phyloP scores from a whole-genome alignment of 2,113 vertebrate species.

The Campylorhamphus procurvoides region DNA sequence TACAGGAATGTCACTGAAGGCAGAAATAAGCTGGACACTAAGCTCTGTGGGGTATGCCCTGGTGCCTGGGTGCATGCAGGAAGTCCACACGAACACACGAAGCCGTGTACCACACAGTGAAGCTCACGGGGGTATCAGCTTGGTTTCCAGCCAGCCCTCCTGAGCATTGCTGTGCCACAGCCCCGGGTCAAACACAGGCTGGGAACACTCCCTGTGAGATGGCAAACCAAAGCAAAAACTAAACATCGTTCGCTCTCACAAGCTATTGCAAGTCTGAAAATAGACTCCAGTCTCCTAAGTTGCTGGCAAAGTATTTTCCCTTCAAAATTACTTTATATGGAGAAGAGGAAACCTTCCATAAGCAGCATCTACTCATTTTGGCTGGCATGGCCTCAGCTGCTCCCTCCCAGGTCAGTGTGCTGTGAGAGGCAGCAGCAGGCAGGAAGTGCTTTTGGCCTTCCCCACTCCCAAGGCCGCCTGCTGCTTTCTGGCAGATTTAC shows the following conservation, averaged over 20 bases:
- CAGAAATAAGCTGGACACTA: neutral
- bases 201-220: neutral
- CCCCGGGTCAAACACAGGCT: neutral
- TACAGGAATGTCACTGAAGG: neutral
- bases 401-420: neutral
- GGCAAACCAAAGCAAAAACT: neutral
- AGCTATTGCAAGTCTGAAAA: conserved; percentile 21
- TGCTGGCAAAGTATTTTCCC: conserved; percentile 13
- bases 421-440: neutral
- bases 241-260: neutral
- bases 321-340: conserved; percentile 51
- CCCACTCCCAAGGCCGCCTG: neutral
- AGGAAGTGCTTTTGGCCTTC: neutral
- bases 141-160: neutral
- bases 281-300: neutral
- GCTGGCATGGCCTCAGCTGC: neutral
- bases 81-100: fast-evolving
- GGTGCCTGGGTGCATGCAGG: neutral
- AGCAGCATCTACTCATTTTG: neutral
- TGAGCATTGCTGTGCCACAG: neutral
- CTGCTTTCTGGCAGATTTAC: neutral
- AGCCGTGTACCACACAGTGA: neutral
- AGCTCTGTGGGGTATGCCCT: neutral
- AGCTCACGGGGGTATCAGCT: neutral
- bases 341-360: conserved; percentile 1